Conservation (phyloP, 2,113 vertebrate genomes). For the Hippoglossus stenolepis region DNA sequence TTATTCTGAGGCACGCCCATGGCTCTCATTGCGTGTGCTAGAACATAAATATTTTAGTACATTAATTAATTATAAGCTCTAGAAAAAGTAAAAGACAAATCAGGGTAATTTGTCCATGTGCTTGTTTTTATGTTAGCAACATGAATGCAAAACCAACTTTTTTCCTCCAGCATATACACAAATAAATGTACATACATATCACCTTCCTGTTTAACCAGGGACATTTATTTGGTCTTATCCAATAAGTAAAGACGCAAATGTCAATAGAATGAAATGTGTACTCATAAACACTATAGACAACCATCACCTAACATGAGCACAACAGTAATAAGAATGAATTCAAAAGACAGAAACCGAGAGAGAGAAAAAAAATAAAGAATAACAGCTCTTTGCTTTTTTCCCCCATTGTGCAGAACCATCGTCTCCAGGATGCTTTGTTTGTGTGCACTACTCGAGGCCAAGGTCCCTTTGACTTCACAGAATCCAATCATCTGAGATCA, state of each 20-base stretch:
- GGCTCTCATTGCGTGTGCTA: not conserved
- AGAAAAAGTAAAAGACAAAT: too few species aligned
- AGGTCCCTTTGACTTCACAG: constrained; percentile 23
- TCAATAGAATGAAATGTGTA: not conserved
- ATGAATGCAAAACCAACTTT: not conserved
- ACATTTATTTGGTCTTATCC: constrained; percentile 8
- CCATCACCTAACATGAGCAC: constrained; percentile 1
- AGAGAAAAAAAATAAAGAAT: not conserved
- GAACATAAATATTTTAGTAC: too few species aligned
- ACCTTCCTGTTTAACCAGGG: not conserved
- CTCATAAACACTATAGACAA: not conserved
- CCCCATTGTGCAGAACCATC: constrained; percentile 1
- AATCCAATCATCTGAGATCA: constrained; percentile 42
- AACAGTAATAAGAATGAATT: not conserved
- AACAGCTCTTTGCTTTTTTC: constrained; percentile 19
- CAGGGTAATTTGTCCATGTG: too few species aligned
- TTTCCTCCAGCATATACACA: not conserved
- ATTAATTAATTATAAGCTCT: too few species aligned
- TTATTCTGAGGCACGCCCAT: too few species aligned
- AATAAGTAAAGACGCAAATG: not conserved
- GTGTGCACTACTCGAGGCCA: constrained; percentile 27
- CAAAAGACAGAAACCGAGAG: constrained; percentile 2
- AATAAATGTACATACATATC: not conserved
- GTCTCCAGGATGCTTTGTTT: constrained; percentile 43
- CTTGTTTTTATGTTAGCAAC: not conserved